A percentile compares a stretch with the other conserved stretches of the same genome.
Conservation (phyloP, 2,797 vertebrate genomes). For the Protosalanx chinensis region DNA sequence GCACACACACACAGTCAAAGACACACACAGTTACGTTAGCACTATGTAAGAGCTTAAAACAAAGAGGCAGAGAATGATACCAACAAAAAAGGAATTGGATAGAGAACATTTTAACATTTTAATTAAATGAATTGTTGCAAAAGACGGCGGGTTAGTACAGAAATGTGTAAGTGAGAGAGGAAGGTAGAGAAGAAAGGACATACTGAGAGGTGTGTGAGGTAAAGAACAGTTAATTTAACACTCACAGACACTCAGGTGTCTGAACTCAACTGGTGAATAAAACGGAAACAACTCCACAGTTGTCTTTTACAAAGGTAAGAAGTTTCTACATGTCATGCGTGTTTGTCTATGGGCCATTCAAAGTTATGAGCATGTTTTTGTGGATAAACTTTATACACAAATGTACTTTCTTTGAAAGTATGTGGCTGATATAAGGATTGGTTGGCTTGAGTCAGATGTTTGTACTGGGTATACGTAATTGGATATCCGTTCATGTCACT, state of each 20-base stretch:
- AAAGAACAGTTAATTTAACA: conserved; percentile 18
- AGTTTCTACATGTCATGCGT: background rate
- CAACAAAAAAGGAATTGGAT: background rate
- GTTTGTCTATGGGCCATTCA: conserved; percentile 7
- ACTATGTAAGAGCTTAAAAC: conserved; percentile 5
- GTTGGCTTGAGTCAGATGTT: conserved; percentile 6
- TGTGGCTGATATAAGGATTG: background rate
- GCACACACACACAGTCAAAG: conserved; percentile 9
- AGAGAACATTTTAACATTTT: background rate
- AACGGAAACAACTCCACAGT: background rate
- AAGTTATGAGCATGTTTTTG: background rate
- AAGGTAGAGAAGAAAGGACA: conserved; percentile 19
- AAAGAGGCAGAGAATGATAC: conserved; percentile 16
- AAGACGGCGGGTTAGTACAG: conserved; percentile 2
- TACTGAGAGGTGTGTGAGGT: conserved; percentile 11
- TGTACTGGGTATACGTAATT: background rate
- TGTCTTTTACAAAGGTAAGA: conserved; percentile 5
- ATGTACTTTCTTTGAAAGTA: too few species aligned
- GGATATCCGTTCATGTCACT: background rate
- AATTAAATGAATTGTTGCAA: background rate
- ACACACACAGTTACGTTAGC: background rate
- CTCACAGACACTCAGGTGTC: conserved; percentile 18
- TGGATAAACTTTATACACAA: background rate
- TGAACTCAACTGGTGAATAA: conserved; percentile 17
- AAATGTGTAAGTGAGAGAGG: background rate